phyloP scores from a whole-genome alignment of 2,888 invertebrate genomes.

The Volucella zonaria region DNA sequence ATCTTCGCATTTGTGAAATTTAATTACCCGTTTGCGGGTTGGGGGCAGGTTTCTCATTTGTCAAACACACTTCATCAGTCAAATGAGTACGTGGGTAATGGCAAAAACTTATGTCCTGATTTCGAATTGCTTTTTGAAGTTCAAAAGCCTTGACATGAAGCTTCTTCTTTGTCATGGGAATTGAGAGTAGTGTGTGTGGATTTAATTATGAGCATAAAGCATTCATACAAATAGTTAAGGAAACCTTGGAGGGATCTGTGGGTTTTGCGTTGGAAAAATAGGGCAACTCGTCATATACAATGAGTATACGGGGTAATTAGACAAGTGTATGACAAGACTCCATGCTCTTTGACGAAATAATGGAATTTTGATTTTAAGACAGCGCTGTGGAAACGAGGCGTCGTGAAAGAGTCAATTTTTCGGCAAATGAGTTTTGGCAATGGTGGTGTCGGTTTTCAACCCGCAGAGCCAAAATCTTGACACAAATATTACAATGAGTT shows the following conservation, averaged over 20 bases:
- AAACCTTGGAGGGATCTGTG: not conserved
- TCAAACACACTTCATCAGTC: conserved; percentile 59
- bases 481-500: no score
- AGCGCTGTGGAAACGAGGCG: not conserved
- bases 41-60: conserved; percentile 51
- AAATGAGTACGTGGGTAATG: conserved; percentile 14
- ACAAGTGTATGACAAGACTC: conserved; percentile 34
- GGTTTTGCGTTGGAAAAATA: conserved; percentile 11
- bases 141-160: not conserved
- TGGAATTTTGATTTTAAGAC: not conserved
- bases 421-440: conserved; percentile 18
- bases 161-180: not conserved
- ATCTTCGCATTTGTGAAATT: conserved; percentile 39
- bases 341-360: conserved; percentile 8
- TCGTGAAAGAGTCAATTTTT: conserved; percentile 15
- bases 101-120: conserved; percentile 16
- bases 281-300: conserved; percentile 21
- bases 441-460: not conserved
- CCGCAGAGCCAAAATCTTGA: no score
- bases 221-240: not conserved
- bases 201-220: conserved; percentile 40
- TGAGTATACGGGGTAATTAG: conserved; percentile 19
- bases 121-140: conserved; percentile 40
- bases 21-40: conserved; percentile 47
- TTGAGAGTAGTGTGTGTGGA: conserved; percentile 1